Conservation (phyloP, 1,140 invertebrate genomes). For the Philotrypesis tridentata region DNA sequence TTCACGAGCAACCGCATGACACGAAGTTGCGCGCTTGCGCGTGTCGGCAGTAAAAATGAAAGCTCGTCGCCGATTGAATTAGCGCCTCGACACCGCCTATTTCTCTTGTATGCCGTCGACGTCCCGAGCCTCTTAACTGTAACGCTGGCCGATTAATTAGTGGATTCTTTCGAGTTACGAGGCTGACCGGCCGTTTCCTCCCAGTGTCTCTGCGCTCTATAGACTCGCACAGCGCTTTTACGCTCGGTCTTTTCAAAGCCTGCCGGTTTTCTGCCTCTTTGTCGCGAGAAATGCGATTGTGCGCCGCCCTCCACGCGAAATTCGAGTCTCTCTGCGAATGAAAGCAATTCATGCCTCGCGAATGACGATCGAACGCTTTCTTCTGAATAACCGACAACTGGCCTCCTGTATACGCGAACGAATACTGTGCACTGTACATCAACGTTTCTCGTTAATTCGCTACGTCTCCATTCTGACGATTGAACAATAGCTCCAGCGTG, state of each 20-base stretch:
- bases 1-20: neutral
- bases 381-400: neutral
- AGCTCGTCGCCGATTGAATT: neutral
- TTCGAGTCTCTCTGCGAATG: neutral
- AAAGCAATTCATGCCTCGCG: neutral
- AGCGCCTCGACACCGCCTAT: conserved; percentile 15
- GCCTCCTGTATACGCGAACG: no score
- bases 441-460: neutral
- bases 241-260: neutral
- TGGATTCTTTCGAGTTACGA: conserved; percentile 24
- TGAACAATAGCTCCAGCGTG: neutral
- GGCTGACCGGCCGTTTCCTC: neutral
- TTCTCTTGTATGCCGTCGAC: neutral
- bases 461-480: neutral
- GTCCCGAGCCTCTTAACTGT: conserved; percentile 2
- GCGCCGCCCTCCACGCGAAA: neutral
- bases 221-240: neutral
- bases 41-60: neutral
- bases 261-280: neutral
- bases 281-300: neutral
- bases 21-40: neutral
- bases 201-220: neutral
- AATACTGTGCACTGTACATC: neutral
- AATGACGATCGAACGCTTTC: neutral
- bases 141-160: conserved; percentile 35